phyloP scores from a whole-genome alignment of 2,888 invertebrate species.

The Euspilapteryx auroguttella region DNA sequence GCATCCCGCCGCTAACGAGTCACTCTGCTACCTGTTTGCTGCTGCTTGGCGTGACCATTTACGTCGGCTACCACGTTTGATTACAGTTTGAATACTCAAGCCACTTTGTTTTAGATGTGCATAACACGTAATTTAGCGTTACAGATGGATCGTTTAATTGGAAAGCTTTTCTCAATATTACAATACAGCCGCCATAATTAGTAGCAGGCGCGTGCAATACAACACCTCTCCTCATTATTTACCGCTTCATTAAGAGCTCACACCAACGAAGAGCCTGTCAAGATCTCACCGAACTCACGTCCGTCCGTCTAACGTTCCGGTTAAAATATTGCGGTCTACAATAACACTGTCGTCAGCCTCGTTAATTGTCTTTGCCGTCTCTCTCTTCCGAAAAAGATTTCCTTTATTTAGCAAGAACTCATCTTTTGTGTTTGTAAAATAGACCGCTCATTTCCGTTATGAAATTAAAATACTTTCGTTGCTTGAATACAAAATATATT shows the following conservation, averaged over 20 bases:
- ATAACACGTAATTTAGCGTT: too few relatives aligned
- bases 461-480: constrained; percentile 18
- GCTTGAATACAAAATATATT: constrained; percentile 21
- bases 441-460: constrained; percentile 26
- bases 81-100: too few relatives aligned
- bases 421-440: constrained; percentile 28
- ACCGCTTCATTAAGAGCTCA: constrained; percentile 58
- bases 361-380: constrained; percentile 40
- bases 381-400: constrained; percentile 22
- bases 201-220: constrained; percentile 35
- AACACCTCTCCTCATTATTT: constrained; percentile 56
- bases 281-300: constrained; percentile 43
- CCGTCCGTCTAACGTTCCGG: constrained; percentile 25
- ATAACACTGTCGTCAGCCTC: constrained; percentile 47
- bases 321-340: constrained; percentile 50
- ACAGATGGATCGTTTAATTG: too few relatives aligned
- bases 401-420: constrained; percentile 25
- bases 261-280: constrained; percentile 47
- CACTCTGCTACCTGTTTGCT: constrained; percentile 20
- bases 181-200: too few relatives aligned
- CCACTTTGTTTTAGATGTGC: too few relatives aligned
- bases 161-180: too few relatives aligned
- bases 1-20: constrained; percentile 33
- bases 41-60: neutral
- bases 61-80: neutral